Conservation (phyloP, 2,113 vertebrate species). For the Gila orcuttii region DNA sequence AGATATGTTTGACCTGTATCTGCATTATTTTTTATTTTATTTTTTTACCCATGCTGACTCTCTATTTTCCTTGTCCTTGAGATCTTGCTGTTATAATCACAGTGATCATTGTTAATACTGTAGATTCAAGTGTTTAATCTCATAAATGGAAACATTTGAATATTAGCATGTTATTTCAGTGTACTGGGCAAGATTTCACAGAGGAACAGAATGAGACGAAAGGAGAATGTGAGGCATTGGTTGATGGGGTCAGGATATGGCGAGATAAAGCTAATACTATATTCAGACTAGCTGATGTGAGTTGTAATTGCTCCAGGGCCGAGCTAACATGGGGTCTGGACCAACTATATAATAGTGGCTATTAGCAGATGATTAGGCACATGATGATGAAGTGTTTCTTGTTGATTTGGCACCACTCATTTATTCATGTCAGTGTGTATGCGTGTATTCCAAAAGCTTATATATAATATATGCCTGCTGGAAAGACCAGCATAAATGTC, state of each 20-base stretch:
- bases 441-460: background rate
- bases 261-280: background rate
- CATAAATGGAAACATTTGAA: too few relatives aligned
- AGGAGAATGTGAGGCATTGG: background rate
- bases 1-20: too few relatives aligned
- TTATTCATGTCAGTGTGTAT: constrained; percentile 23
- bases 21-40: too few relatives aligned
- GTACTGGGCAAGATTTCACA: background rate
- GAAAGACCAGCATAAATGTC: background rate
- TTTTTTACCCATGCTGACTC: too few relatives aligned
- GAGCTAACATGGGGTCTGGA: background rate
- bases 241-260: constrained; percentile 16
- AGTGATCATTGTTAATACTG: too few relatives aligned
- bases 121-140: too few relatives aligned
- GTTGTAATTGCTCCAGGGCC: constrained; percentile 20
- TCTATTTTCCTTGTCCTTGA: too few relatives aligned
- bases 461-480: constrained; percentile 7
- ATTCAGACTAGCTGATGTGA: constrained; percentile 27
- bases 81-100: too few relatives aligned
- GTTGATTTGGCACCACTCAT: constrained; percentile 22
- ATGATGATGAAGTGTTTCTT: constrained; percentile 38
- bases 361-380: constrained; percentile 23
- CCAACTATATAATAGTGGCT: constrained; percentile 23
- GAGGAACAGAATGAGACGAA: constrained; percentile 26
- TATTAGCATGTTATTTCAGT: background rate